A percentile compares a stretch with the other conserved stretches of the same genome.
Conservation (phyloP, 2,888 invertebrate species). For the Leptopilina myrica region DNA sequence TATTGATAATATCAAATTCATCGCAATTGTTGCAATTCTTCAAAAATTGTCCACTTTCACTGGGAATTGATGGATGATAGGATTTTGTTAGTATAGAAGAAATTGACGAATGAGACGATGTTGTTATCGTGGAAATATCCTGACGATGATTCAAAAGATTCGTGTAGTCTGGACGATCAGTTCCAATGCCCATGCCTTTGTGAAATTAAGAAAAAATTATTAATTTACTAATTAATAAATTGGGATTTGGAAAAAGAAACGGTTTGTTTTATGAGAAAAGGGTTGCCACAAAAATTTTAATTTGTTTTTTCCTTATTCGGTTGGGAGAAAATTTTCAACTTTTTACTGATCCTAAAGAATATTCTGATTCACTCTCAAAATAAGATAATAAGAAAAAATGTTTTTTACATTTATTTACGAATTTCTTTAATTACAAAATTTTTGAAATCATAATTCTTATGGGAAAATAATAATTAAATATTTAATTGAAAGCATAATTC, state of each 20-base stretch:
- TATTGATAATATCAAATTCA: slow-evolving; percentile 56
- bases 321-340: no score
- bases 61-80: slow-evolving; percentile 58
- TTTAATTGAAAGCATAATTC: no score
- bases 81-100: slow-evolving; percentile 42
- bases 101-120: slow-evolving; percentile 22
- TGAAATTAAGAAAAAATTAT: neutral
- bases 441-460: no score
- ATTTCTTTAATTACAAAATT: no score
- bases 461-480: no score
- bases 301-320: no score
- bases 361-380: no score
- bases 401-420: no score
- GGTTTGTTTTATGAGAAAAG: neutral
- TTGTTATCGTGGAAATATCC: slow-evolving; percentile 57
- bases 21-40: slow-evolving; percentile 54
- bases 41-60: slow-evolving; percentile 63
- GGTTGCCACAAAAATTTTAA: no score
- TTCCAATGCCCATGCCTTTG: slow-evolving; percentile 40
- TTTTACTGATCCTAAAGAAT: no score
- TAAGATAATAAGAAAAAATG: no score
- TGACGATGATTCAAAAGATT: slow-evolving; percentile 62
- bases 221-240: no score
- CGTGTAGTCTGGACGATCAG: slow-evolving; percentile 56
- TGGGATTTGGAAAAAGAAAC: neutral